Conservation (phyloP, 2,797 vertebrate species). For the Chaetophractus vellerosus region DNA sequence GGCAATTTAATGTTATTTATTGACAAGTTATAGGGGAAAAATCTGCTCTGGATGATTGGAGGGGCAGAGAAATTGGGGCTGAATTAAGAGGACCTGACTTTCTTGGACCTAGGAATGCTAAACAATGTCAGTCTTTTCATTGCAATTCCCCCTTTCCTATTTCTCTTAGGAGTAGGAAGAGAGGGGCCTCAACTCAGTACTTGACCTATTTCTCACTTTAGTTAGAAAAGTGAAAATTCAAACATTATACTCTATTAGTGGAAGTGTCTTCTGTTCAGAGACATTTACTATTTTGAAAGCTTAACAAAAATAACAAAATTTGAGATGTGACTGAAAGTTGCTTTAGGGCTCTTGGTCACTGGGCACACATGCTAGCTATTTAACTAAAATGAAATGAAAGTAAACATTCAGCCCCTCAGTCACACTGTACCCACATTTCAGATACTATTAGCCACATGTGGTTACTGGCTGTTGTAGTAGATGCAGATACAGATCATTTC, state of each 20-base stretch:
- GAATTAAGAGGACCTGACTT: not conserved
- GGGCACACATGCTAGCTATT: not conserved
- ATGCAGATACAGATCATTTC: not conserved
- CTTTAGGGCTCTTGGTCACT: not conserved
- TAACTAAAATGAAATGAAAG: conserved; percentile 31
- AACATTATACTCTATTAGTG: not conserved
- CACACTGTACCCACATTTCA: not conserved
- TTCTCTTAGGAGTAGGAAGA: not conserved
- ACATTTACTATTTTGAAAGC: not conserved
- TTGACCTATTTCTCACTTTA: not conserved
- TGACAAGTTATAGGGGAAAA: not conserved
- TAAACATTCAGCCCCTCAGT: not conserved
- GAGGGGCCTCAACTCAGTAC: too few species aligned
- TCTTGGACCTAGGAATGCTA: not conserved
- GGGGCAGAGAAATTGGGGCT: not conserved
- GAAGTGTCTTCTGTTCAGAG: not conserved
- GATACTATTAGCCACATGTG: not conserved
- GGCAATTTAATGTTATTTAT: not conserved
- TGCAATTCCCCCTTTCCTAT: not conserved
- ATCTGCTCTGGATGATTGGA: not conserved
- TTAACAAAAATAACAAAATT: not conserved
- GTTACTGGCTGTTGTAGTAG: not conserved
- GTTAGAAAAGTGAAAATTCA: not conserved
- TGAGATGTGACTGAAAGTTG: not conserved
- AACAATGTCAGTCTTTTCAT: not conserved